Evolutionary conservation across 2,113 vertebrate species (phyloP).

Genomic region (Etheostoma cragini): DNA sequence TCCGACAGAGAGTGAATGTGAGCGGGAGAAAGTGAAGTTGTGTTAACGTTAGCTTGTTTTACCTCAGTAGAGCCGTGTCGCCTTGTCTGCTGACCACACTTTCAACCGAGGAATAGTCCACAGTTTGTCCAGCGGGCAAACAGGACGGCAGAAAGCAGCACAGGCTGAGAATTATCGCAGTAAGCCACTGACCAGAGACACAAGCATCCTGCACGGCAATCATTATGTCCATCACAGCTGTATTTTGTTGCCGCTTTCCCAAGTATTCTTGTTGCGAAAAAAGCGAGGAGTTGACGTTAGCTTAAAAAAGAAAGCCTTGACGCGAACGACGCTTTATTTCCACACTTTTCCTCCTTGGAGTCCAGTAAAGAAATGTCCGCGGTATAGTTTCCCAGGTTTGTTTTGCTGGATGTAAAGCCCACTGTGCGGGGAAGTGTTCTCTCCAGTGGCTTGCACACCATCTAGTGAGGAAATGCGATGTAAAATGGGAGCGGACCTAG

Average conservation of each 20-base stretch:
- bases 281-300: constrained; percentile 15
- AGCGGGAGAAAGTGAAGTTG: constrained; percentile 72
- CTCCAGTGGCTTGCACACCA: constrained; percentile 92
- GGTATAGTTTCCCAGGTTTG: constrained; percentile 80
- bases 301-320: constrained; percentile 30
- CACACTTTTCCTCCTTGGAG: constrained; percentile 75
- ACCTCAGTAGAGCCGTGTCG: constrained; percentile 97
- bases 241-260: constrained; percentile 64
- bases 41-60: constrained; percentile 71
- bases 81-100: constrained; percentile 96
- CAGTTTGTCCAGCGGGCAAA: constrained; percentile 92
- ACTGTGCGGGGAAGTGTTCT: constrained; percentile 82
- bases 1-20: constrained; percentile 10
- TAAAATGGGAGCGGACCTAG: constrained; percentile 89
- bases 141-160: constrained; percentile 94
- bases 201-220: constrained; percentile 93
- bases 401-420: constrained; percentile 77
- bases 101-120: constrained; percentile 94
- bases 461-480: constrained; percentile 91
- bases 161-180: constrained; percentile 92
- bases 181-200: constrained; percentile 95
- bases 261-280: constrained; percentile 58
- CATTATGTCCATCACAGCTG: constrained; percentile 94
- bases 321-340: constrained; percentile 65
- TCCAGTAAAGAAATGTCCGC: constrained; percentile 72